Percentiles rank a stretch among this genome's conserved stretches.
Evolutionary conservation across 35 echinoderm and acorn worm species (phyloP).

Genomic region (Ophioderma brevispina): DNA sequence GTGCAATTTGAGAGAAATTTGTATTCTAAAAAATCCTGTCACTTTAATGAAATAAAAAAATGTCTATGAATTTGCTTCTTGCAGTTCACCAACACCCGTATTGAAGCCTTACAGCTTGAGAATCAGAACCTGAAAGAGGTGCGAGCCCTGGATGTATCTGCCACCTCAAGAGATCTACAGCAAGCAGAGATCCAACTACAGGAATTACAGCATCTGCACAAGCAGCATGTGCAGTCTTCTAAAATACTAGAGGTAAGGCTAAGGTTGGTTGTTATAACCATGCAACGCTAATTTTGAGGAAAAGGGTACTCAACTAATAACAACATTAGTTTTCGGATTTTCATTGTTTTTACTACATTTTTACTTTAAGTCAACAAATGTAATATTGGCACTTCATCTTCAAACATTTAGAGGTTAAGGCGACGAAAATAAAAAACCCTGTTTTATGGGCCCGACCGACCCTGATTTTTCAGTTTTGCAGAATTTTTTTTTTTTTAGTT

Average conservation of each 20-base stretch:
- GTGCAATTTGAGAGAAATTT: too few relatives aligned
- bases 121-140: slow-evolving; percentile 33
- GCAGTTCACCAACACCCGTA: slow-evolving; percentile 50
- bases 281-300: not conserved
- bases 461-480: too few relatives aligned
- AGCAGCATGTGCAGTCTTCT: slow-evolving; percentile 23
- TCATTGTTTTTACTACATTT: not conserved
- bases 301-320: not conserved
- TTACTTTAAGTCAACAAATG: too few relatives aligned
- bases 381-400: too few relatives aligned
- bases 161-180: not conserved
- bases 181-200: slow-evolving; percentile 13
- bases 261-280: not conserved
- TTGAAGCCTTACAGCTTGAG: slow-evolving; percentile 63
- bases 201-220: slow-evolving; percentile 8
- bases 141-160: not conserved
- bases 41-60: too few relatives aligned
- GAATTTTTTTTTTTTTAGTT: too few relatives aligned
- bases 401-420: too few relatives aligned
- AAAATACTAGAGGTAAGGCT: slow-evolving; percentile 14
- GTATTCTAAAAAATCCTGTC: too few relatives aligned
- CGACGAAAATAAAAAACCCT: too few relatives aligned
- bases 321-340: not conserved
- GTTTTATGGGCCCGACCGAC: too few relatives aligned
- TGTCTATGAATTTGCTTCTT: too few relatives aligned